Evolutionary conservation across 2,888 invertebrate species (phyloP), one percentile per base, ranked within the genome.

Genomic region (Diarsia rubi): DNA sequence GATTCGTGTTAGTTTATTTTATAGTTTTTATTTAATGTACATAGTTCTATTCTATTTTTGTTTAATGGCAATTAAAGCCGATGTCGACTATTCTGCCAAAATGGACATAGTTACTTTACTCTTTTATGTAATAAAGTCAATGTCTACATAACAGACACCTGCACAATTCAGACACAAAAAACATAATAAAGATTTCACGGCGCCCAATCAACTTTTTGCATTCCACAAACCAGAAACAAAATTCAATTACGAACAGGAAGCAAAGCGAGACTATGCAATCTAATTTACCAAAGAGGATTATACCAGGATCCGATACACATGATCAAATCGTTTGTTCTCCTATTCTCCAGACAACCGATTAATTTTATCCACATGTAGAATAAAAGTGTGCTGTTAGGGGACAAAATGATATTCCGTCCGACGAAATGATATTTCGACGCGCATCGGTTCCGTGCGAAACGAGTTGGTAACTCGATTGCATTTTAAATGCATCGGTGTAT

Each of bases 391-490:
- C 70, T 45, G 64, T 78, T 81, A 77, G 47, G 67, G n/a, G n/a
- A 73, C 66, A 78, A 79, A 86, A 78, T 78, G 24, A 75, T 80
- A 85, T 84, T 78, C 77, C 44, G 69, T 52, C 52, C 68, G 44
- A 37, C 24, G 59, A 24, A 76, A 73, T 70, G 67, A 75, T 75
- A 79, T 82, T 79, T 62, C 63, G 54, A 62, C 37, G 62, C 24
- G 65, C 71, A 79, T 73, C 76, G 79, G 69, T 75, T 73, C 70
- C 64, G 77, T 82, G 85, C 76, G 67, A 88, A 89, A 89, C 66
- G 80, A 85, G 78, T 85, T 66, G 83, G 78, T 89, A 91, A 90
- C 85, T 88, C 82, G 65, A 88, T 89, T 90, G 88, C 87, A 90
- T 90, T 88, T 90, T 88, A 86, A 89, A 89, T 86, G 85, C 83